These are phyloP conservation scores for Lindbergichthys nudifrons DNA, from an alignment of 2,797 vertebrate genomes.

Conservation along the genomic window DNA sequence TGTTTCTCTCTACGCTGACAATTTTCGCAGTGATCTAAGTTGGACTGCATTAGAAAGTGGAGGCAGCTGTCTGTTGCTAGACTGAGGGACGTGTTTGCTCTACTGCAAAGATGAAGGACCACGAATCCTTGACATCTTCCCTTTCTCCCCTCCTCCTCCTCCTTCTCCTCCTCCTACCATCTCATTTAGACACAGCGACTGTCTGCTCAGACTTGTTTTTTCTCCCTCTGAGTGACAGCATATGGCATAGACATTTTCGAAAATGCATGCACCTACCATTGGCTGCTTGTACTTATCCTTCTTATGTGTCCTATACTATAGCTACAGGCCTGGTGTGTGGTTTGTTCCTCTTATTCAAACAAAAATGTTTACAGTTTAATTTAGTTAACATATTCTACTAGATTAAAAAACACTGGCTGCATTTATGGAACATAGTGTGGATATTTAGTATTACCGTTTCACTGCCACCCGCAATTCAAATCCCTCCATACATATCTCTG, in stretches of 20 bases:
- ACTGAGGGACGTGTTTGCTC: slow-evolving; percentile 98
- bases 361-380: slow-evolving; percentile 42
- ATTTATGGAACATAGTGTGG: not conserved
- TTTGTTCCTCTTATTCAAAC: slow-evolving; percentile 45
- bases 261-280: slow-evolving; percentile 79
- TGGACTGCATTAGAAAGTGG: slow-evolving; percentile 99
- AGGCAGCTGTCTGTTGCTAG: slow-evolving; percentile 99
- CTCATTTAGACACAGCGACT: slow-evolving; percentile 99
- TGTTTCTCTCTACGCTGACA: slow-evolving; percentile 96
- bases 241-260: slow-evolving; percentile 90
- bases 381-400: slow-evolving; percentile 31
- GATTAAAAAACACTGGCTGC: slow-evolving; percentile 27
- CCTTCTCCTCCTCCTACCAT: slow-evolving; percentile 88
- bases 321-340: slow-evolving; percentile 53
- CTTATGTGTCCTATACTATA: slow-evolving; percentile 55
- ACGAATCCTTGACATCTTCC: slow-evolving; percentile 98
- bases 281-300: slow-evolving; percentile 69
- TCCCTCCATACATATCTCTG: not conserved
- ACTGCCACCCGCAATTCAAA: slow-evolving; percentile 11
- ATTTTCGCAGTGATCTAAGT: slow-evolving; percentile 99
- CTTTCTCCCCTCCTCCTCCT: slow-evolving; percentile 82
- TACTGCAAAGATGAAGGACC: slow-evolving; percentile 99
- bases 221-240: slow-evolving; percentile 94
- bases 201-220: slow-evolving; percentile 93
- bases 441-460: slow-evolving; percentile 6